phyloP scores from a whole-genome alignment of 2,888 invertebrate species.

The Heliconius erato region DNA sequence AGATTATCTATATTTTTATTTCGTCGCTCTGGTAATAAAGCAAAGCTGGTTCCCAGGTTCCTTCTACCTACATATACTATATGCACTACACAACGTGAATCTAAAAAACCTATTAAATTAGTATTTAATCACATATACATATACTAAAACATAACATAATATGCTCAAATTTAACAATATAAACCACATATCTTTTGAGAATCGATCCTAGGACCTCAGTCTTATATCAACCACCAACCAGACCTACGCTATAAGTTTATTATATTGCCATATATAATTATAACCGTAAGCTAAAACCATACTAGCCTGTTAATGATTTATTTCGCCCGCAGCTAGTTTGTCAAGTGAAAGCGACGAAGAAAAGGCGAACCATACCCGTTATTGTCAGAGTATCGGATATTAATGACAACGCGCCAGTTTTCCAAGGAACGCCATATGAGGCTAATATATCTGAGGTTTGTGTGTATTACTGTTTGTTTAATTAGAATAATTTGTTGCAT shows the following conservation, averaged over 20 bases:
- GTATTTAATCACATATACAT: no score
- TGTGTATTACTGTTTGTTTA: neutral
- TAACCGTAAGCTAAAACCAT: neutral
- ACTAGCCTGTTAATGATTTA: constrained; percentile 43
- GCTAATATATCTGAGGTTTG: constrained; percentile 93
- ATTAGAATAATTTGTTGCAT: neutral
- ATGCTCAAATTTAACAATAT: no score
- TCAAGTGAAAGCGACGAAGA: constrained; percentile 91
- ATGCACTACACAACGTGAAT: no score
- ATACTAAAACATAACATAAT: no score
- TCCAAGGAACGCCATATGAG: constrained; percentile 93
- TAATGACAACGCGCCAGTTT: constrained; percentile 95
- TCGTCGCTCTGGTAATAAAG: no score
- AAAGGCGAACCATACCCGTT: constrained; percentile 93
- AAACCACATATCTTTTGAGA: no score
- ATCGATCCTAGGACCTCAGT: neutral
- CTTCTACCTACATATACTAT: no score
- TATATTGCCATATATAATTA: constrained; percentile 20
- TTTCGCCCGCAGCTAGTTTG: constrained; percentile 90
- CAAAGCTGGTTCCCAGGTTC: no score
- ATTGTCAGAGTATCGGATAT: constrained; percentile 96
- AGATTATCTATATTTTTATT: no score
- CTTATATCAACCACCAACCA: neutral
- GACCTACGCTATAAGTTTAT: neutral
- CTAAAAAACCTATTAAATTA: no score